A percentile compares a stretch with the other conserved stretches of the same genome.
Evolutionary conservation across 2,888 invertebrate genomes (phyloP).

Genomic region (Lasioglossum vierecki): DNA sequence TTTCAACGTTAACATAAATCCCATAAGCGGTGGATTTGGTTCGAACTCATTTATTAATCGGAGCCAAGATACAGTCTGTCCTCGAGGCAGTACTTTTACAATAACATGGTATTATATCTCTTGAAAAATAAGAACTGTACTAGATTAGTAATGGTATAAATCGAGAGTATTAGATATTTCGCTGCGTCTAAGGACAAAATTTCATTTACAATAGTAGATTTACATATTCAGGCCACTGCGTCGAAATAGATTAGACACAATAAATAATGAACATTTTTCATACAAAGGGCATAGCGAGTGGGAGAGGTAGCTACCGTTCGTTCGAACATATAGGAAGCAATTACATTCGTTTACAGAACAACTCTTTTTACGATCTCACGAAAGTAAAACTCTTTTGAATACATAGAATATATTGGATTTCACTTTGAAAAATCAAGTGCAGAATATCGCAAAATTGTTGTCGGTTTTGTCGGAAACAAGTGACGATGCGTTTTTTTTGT

Average conservation of each 20-base stretch:
- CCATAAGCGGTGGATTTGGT: constrained; percentile 31
- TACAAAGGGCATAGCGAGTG: constrained; percentile 46
- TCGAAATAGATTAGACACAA: constrained; percentile 59
- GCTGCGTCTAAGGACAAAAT: constrained; percentile 70
- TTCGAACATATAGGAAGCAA: constrained; percentile 31
- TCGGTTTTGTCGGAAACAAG: constrained; percentile 18
- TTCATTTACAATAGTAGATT: constrained; percentile 66
- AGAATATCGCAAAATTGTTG: constrained; percentile 18
- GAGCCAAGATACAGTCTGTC: constrained; percentile 80
- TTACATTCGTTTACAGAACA: constrained; percentile 28
- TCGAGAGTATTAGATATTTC: constrained; percentile 75
- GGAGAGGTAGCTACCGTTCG: constrained; percentile 42
- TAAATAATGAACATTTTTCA: constrained; percentile 51
- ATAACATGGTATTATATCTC: constrained; percentile 72
- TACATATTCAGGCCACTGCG: constrained; percentile 65
- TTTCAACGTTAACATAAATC: background rate
- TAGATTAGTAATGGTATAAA: constrained; percentile 74
- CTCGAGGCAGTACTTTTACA: constrained; percentile 80
- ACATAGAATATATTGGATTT: constrained; percentile 11
- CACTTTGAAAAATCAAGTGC: constrained; percentile 34
- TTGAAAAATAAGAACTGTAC: constrained; percentile 74
- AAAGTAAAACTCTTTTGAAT: constrained; percentile 21
- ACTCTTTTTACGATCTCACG: constrained; percentile 1
- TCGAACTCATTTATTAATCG: constrained; percentile 78
- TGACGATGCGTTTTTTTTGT: constrained; percentile 21